A percentile compares a stretch with the other conserved stretches of the same genome.
Conservation (phyloP, 2,113 vertebrate species). For the Montifringilla adamsi region DNA sequence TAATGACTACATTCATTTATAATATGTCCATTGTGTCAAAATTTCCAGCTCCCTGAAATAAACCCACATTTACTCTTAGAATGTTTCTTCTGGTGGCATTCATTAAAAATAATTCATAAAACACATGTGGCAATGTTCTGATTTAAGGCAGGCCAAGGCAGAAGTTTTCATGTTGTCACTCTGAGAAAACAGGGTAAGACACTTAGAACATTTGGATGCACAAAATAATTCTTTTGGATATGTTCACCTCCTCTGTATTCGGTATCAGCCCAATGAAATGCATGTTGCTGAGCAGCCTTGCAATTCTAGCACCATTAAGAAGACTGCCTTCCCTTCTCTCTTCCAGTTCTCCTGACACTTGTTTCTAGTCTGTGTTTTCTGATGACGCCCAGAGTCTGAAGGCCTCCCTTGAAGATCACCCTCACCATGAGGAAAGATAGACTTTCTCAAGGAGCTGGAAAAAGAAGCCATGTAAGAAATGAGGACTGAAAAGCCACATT, state of each 20-base stretch:
- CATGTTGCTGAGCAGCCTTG: not conserved
- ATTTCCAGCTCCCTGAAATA: not conserved
- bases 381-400: not conserved
- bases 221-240: not conserved
- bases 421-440: not conserved
- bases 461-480: not conserved
- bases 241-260: not conserved
- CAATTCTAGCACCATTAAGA: not conserved
- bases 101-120: not conserved
- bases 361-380: not conserved
- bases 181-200: not conserved
- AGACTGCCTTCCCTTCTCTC: not conserved
- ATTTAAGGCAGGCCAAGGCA: not conserved
- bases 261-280: not conserved
- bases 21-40: not conserved
- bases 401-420: not conserved
- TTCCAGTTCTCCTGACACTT: not conserved
- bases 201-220: not conserved
- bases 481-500: not conserved
- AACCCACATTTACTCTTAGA: not conserved
- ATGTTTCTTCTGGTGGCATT: not conserved
- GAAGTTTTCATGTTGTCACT: not conserved
- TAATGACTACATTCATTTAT: not conserved
- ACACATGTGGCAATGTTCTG: not conserved
- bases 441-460: not conserved